Percentiles rank a stretch among this genome's conserved stretches.
These are phyloP conservation scores for Hipposideros armiger DNA, from an alignment of 2,113 vertebrate genomes.

Conservation along the genomic window DNA sequence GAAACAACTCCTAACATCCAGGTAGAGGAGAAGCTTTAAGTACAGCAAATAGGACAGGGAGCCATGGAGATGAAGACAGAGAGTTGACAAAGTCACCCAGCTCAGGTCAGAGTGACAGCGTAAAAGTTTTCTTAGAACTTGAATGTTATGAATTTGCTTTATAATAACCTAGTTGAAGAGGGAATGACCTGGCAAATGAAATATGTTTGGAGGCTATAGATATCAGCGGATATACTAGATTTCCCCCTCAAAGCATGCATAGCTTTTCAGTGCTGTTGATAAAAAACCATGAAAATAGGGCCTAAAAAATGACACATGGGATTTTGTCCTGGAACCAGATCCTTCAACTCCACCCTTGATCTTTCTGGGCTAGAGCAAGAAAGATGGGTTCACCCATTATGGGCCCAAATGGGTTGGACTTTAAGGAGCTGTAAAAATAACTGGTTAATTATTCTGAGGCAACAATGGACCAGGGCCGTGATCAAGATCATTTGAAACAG, in stretches of 20 bases:
- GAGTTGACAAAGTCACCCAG: neutral
- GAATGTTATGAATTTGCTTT: slow-evolving; percentile 16
- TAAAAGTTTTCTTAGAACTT: neutral
- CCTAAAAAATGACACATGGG: neutral
- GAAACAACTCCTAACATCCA: neutral
- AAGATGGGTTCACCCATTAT: neutral
- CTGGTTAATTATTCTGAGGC: neutral
- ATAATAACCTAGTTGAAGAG: neutral
- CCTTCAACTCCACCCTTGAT: neutral
- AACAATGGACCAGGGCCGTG: neutral
- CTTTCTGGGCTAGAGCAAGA: neutral
- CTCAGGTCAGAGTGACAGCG: neutral
- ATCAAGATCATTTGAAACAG: neutral
- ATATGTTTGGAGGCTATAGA: neutral
- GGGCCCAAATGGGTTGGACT: neutral
- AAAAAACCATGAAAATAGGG: neutral
- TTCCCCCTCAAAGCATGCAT: neutral
- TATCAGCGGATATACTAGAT: neutral
- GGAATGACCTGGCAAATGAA: neutral
- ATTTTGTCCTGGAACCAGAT: neutral
- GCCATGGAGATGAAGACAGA: neutral
- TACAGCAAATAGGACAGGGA: neutral
- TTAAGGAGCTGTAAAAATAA: neutral
- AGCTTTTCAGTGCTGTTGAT: neutral
- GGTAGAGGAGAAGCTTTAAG: neutral